A percentile compares a stretch with the other conserved stretches of the same genome.
phyloP scores from a whole-genome alignment of 1,140 invertebrate genomes.

The Caenorhabditis remanei region DNA sequence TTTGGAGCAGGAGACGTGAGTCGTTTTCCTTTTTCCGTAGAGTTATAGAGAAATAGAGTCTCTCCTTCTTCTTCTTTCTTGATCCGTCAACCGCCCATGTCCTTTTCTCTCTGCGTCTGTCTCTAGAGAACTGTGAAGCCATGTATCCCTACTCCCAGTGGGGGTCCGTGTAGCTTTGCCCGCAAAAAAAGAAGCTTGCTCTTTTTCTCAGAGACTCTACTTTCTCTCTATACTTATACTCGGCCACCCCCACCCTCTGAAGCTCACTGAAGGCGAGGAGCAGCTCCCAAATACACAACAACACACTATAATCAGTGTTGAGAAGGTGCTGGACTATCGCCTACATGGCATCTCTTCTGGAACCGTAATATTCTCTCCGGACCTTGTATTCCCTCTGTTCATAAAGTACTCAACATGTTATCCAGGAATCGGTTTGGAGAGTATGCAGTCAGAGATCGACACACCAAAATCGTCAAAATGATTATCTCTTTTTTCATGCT shows the following conservation, averaged over 20 bases:
- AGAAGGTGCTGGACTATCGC: neutral
- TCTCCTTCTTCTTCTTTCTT: conserved; percentile 33
- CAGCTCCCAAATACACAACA: conserved; percentile 8
- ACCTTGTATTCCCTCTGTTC: neutral
- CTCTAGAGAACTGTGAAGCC: conserved; percentile 29
- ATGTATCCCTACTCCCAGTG: conserved; percentile 46
- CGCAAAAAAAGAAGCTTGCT: conserved; percentile 50
- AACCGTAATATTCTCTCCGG: conserved; percentile 24
- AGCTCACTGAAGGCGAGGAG: conserved; percentile 17
- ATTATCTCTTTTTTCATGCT: neutral
- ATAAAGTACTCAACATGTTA: neutral
- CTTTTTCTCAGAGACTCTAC: conserved; percentile 6
- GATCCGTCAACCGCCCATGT: conserved; percentile 46
- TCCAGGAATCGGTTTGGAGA: conserved; percentile 4
- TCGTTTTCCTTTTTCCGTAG: conserved; percentile 3
- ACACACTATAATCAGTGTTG: conserved; percentile 16
- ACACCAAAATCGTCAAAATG: neutral
- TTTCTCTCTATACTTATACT: conserved; percentile 45
- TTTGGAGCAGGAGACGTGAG: conserved; percentile 36
- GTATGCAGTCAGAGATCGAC: neutral
- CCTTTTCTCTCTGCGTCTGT: conserved; percentile 43
- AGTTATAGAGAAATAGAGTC: conserved; percentile 39
- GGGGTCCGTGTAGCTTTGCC: neutral
- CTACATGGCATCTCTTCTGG: conserved; percentile 29
- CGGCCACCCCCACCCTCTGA: conserved; percentile 39